Base-by-base conservation (phyloP, 2,888 invertebrate species). In the Lapara coniferarum region DNA sequence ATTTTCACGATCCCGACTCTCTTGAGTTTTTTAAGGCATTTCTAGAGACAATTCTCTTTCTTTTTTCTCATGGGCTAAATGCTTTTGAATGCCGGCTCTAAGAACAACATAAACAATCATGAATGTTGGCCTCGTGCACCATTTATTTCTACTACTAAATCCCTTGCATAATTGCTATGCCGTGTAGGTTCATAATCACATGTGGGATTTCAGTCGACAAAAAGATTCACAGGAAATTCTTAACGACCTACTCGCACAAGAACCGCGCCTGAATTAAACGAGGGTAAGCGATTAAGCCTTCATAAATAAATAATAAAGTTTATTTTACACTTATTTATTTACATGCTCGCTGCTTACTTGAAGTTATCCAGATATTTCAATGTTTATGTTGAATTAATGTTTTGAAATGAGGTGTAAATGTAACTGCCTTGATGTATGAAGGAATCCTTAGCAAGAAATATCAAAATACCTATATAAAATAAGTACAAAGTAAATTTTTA, bases 351-450 rank as follows among this genome's bases (percentile, higher is more conserved):
- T 63, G 49, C 12, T 0, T 19, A 16, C 19, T 59, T 49, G 63
- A 63, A 63, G 63, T 19, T 49, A 63, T 19, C 63, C 63, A 63
- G 63, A 19, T 19, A 46, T 46, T 19, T 30, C 1, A 37, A 57
- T 37, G 63, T 63, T 63, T 63, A 19, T 6, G 16, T 19, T 63
- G 19, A 49, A 63, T 49, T 63, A 19, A 12, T 46, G 19, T 46
- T 59, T 16, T 59, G 37, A 46, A 59, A 59, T 46, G 14, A 46
- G 12, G 59, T 46, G 59, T 59, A 46, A 59, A 46, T 59, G 46
- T 59, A 37, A 30, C 14, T 30, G 30, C 8, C 37, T 2, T 44
- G n/a, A 16, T 16, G 44, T 12, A 46, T 46, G 59, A 59, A n/a
- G 12, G n/a, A 16, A 44, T 59, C 44, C 44, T 12, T 12, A 16